These are phyloP conservation scores for Leptosomus discolor DNA, from an alignment of 2,113 vertebrate species.

Conservation along the genomic window DNA sequence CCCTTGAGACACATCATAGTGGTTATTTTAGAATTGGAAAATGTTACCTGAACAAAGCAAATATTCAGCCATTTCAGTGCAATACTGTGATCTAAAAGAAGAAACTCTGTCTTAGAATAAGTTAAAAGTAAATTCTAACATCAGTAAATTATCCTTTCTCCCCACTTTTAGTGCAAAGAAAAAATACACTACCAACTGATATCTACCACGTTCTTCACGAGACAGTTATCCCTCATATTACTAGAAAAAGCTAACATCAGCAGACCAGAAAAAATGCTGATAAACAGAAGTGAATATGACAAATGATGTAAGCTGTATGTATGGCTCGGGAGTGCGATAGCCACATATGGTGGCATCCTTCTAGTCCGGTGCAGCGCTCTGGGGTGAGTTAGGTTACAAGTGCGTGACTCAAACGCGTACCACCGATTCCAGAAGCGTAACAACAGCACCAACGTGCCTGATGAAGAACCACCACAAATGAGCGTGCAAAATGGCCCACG, in stretches of 20 bases:
- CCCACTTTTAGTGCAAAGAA: neutral
- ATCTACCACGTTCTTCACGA: neutral
- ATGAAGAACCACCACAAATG: neutral
- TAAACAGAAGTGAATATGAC: conserved; percentile 1
- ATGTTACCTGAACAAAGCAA: neutral
- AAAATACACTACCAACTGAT: neutral
- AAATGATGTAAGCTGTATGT: neutral
- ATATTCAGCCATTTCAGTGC: neutral
- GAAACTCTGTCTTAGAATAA: neutral
- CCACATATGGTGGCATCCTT: neutral
- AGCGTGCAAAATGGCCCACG: neutral
- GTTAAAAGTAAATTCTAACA: neutral
- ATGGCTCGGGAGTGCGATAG: neutral
- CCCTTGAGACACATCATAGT: neutral
- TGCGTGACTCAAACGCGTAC: neutral
- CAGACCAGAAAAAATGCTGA: conserved; percentile 47
- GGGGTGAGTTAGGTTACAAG: neutral
- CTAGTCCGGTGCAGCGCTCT: neutral
- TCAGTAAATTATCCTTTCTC: neutral
- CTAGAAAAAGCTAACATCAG: conserved; percentile 49
- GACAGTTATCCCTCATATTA: conserved; percentile 9
- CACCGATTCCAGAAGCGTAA: neutral
- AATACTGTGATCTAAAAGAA: neutral
- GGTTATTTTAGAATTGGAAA: conserved; percentile 43
- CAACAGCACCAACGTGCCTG: neutral